A percentile compares a stretch with the other conserved stretches of the same genome.
phyloP scores from a whole-genome alignment of 2,797 vertebrate species.

The Picus viridis region DNA sequence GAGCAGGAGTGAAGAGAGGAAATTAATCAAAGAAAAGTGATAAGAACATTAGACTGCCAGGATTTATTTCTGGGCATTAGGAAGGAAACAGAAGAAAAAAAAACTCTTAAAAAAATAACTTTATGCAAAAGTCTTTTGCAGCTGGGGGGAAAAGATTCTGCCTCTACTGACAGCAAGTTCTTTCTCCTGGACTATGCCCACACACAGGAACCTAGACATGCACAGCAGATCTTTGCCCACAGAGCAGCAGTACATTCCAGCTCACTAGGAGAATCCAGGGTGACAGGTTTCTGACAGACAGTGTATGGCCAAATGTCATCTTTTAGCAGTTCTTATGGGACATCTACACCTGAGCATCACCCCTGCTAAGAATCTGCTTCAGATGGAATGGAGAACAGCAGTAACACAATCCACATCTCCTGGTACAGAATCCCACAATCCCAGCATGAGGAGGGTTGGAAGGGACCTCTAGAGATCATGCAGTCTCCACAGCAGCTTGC shows the following conservation, averaged over 20 bases:
- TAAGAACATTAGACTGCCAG: slow-evolving; percentile 52
- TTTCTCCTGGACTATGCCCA: neutral
- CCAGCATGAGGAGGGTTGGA: too few species aligned
- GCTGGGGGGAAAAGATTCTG: neutral
- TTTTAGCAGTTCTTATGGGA: neutral
- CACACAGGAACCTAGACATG: accelerated
- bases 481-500: too few species aligned
- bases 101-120: slow-evolving; percentile 22
- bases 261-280: neutral
- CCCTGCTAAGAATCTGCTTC: neutral
- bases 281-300: neutral
- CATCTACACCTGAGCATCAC: neutral
- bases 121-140: neutral
- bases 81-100: slow-evolving; percentile 55
- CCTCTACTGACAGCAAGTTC: neutral
- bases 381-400: neutral
- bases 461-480: too few species aligned
- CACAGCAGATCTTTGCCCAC: neutral
- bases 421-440: neutral
- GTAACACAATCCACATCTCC: neutral
- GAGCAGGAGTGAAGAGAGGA: slow-evolving; percentile 32
- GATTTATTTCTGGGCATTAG: slow-evolving; percentile 61
- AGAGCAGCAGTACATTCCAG: neutral
- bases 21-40: slow-evolving; percentile 57
- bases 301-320: neutral